A percentile compares a stretch with the other conserved stretches of the same genome.
Conservation (phyloP, 2,888 invertebrate genomes). For the Zaprionus obscuricornis region DNA sequence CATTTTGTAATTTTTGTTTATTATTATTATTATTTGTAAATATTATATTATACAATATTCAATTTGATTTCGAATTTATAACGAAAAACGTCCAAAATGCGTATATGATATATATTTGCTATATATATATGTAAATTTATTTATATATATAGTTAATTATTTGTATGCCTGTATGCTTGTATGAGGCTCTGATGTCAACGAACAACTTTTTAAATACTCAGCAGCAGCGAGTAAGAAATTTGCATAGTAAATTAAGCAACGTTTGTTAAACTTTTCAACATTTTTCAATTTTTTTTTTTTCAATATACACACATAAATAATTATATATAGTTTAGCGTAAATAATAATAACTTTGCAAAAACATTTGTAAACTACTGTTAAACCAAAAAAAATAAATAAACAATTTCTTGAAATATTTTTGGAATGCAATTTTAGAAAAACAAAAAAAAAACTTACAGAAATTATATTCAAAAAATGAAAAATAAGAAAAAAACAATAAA, state of each 20-base stretch:
- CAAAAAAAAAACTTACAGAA: too few relatives aligned
- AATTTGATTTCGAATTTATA: conserved; percentile 50
- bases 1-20: conserved; percentile 17
- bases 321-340: not conserved
- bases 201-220: conserved; percentile 32
- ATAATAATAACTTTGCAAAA: conserved; percentile 29
- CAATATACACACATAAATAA: conserved; percentile 21
- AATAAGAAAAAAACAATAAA: not conserved
- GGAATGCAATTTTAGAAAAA: too few relatives aligned
- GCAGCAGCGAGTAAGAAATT: conserved; percentile 10
- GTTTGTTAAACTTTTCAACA: too few relatives aligned
- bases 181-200: conserved; percentile 28
- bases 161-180: conserved; percentile 22
- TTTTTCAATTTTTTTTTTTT: too few relatives aligned
- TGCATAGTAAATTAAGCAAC: conserved; percentile 31
- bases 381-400: conserved; percentile 48
- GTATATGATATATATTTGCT: conserved; percentile 25
- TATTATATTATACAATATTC: too few relatives aligned
- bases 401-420: conserved; percentile 34
- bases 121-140: conserved; percentile 21
- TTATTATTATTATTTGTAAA: conserved; percentile 60
- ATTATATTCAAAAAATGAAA: not conserved
- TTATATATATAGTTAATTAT: conserved; percentile 21
- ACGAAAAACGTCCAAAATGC: conserved; percentile 59
- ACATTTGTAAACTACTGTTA: conserved; percentile 41